Percentiles rank a stretch among this genome's conserved stretches.
These are phyloP conservation scores for Oophaga sylvatica DNA, from an alignment of 2,797 vertebrate genomes.

Conservation along the genomic window DNA sequence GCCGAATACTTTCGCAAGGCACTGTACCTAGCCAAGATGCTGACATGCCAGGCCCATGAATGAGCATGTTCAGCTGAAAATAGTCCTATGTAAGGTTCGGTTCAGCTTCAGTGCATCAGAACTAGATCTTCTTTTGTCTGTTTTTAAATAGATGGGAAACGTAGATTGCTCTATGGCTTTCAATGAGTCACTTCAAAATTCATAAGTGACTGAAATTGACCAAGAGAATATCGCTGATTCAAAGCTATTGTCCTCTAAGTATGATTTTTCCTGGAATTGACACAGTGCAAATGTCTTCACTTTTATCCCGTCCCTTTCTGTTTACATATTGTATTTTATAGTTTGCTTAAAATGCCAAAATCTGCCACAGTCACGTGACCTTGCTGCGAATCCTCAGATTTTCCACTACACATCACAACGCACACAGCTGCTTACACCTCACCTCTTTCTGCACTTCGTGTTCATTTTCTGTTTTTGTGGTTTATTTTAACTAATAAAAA, in stretches of 20 bases:
- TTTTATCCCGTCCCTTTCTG: slow-evolving; percentile 2
- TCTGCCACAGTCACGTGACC: slow-evolving; percentile 12
- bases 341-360: slow-evolving; percentile 34
- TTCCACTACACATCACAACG: slow-evolving; percentile 45
- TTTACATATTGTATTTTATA: slow-evolving; percentile 26
- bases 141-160: no score
- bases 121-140: no score
- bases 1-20: no score
- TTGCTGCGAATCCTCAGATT: slow-evolving; percentile 34
- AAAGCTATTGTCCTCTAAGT: slow-evolving; percentile 14
- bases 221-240: not conserved
- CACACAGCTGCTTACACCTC: slow-evolving; percentile 41
- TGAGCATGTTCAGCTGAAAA: no score
- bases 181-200: not conserved
- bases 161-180: not conserved
- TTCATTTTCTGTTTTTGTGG: slow-evolving; percentile 40
- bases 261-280: slow-evolving; percentile 18
- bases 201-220: not conserved
- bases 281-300: slow-evolving; percentile 16
- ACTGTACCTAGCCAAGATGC: no score
- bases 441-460: slow-evolving; percentile 30
- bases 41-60: no score
- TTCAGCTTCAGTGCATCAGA: no score
- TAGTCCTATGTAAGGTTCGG: no score
- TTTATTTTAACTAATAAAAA: slow-evolving; percentile 47